phyloP scores from a whole-genome alignment of 2,888 invertebrate species.

The Brachyptera risi region DNA sequence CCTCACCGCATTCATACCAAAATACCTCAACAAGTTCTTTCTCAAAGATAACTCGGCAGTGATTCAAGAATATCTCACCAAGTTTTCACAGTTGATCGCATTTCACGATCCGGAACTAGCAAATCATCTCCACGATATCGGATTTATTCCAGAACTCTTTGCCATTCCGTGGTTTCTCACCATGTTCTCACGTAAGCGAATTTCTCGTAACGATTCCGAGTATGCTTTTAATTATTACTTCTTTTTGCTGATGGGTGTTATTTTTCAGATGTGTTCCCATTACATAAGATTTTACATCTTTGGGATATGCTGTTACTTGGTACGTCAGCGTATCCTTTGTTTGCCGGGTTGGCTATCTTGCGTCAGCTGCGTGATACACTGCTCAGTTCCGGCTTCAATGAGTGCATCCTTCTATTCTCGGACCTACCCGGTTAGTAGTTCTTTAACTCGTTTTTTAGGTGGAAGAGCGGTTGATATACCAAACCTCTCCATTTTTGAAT shows the following conservation, averaged over 20 bases:
- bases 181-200: slow-evolving; percentile 95
- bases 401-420: slow-evolving; percentile 96
- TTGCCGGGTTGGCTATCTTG: slow-evolving; percentile 90
- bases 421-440: slow-evolving; percentile 76
- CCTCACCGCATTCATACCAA: slow-evolving; percentile 91
- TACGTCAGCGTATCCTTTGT: slow-evolving; percentile 88
- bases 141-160: slow-evolving; percentile 94
- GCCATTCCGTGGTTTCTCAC: slow-evolving; percentile 99
- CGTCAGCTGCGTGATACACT: slow-evolving; percentile 80
- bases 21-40: slow-evolving; percentile 95
- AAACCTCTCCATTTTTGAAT: no score
- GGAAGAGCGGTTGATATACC: no score
- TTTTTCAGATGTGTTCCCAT: slow-evolving; percentile 88
- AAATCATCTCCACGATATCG: slow-evolving; percentile 86
- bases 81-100: slow-evolving; percentile 93
- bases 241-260: slow-evolving; percentile 27
- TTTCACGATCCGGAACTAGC: slow-evolving; percentile 93
- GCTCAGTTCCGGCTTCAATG: slow-evolving; percentile 91
- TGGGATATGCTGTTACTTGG: slow-evolving; percentile 96
- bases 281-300: slow-evolving; percentile 94
- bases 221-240: no score
- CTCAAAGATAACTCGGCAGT: slow-evolving; percentile 93
- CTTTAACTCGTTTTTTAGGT: no score
- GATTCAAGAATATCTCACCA: slow-evolving; percentile 95
- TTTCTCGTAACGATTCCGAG: no score